Percentiles rank a stretch among this genome's conserved stretches.
These are phyloP conservation scores for Hippopotamyrus pictus DNA, from an alignment of 2,797 vertebrate species.

Conservation along the genomic window DNA sequence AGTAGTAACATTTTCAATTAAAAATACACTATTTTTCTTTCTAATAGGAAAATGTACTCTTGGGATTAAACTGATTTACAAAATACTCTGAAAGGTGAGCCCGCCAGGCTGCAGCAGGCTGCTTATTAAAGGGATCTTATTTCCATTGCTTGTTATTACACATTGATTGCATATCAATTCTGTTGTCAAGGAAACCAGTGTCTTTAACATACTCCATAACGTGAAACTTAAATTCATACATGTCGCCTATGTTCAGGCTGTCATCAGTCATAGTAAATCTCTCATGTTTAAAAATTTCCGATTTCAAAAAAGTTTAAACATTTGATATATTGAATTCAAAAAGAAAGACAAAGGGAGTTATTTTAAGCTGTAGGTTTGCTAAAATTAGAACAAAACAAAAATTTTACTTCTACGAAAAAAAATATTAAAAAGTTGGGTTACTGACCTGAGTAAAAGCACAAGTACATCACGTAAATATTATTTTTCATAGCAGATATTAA, in stretches of 20 bases:
- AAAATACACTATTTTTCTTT: not conserved
- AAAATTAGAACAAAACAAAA: not conserved
- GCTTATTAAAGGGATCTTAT: slow-evolving; percentile 30
- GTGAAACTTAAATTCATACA: slow-evolving; percentile 50
- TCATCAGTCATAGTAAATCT: not conserved
- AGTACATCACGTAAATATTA: not conserved
- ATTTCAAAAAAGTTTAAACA: slow-evolving; percentile 17
- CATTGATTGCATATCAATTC: slow-evolving; percentile 63
- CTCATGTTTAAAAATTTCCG: not conserved
- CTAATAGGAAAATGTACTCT: slow-evolving; percentile 3
- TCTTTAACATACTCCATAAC: slow-evolving; percentile 53
- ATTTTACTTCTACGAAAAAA: not conserved
- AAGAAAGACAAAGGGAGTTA: not conserved
- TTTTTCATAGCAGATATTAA: not conserved
- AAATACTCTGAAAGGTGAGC: slow-evolving; percentile 29
- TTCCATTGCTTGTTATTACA: slow-evolving; percentile 41
- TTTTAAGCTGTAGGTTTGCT: not conserved
- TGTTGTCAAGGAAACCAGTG: slow-evolving; percentile 70
- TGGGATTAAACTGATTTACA: slow-evolving; percentile 34
- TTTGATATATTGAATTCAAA: not conserved
- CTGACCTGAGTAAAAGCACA: not conserved
- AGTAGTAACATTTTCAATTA: not conserved
- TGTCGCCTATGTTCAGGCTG: not conserved
- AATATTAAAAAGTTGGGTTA: not conserved
- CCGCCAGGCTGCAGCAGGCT: slow-evolving; percentile 26